Evolutionary conservation across 2,113 vertebrate species (phyloP), one percentile per base, ranked within the genome.

Genomic region (Platycercus adscitus): DNA sequence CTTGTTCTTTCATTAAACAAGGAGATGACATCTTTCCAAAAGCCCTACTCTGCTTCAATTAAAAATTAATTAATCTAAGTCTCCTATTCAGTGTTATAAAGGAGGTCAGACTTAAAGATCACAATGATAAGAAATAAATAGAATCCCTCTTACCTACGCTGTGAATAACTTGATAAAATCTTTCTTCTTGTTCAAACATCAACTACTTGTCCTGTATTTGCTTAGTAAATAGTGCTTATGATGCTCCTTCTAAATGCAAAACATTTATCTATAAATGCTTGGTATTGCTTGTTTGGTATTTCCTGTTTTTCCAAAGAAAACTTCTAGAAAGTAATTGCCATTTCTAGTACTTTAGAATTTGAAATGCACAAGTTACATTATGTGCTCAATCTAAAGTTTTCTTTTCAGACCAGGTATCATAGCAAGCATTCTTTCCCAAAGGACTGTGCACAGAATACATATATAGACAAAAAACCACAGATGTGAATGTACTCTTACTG

Each of bases 41-140:
- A 84, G 31, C 37, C 73, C 43, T 72, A 29, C 43, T 65, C 49
- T 72, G 56, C 61, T 91, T 91, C 85, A 91, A 52, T 69, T 90
- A 94, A 85, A 53, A 91, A 86, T 82, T 76, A 94, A 89, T 94
- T 89, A 87, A 81, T 75, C 47, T 61, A 72, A 69, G 61, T 79
- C 31, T 33, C 26, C 21, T 81, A 52, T 79, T 68, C 60, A 2
- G 0, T 46, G 25, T 29, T 76, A 33, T 33, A 91, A 84, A 95
- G 65, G 33, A 87, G 43, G 50, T 68, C 68, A 89, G 55, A 49
- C 24, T 70, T 53, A 91, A 94, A 84, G 50, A 87, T 71, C 60
- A 89, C 37, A 29, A 33, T 33, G 50, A 92, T 81, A 79, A 86
- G 92, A 90, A 82, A 78, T 24, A 87, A 91, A 80, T 43, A 0